These are phyloP conservation scores for Ecdyonurus torrentis DNA, from an alignment of 2,888 invertebrate species.

Conservation along the genomic window DNA sequence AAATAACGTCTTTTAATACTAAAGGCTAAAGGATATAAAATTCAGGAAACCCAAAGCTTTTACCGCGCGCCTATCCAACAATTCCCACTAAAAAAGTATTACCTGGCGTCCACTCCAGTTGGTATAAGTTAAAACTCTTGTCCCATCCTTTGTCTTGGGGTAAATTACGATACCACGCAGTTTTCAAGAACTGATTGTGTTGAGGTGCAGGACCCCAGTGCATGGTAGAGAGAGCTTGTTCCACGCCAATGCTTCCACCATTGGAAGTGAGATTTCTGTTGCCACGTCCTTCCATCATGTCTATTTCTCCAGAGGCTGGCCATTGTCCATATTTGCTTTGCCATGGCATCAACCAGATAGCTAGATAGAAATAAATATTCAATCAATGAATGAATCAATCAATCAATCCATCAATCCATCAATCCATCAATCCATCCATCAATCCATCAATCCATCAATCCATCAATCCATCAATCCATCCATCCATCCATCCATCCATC, in stretches of 20 bases:
- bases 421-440: too few relatives aligned
- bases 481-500: too few relatives aligned
- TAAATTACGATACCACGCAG: conserved; percentile 27
- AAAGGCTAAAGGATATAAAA: too few relatives aligned
- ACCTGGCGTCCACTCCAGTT: conserved; percentile 51
- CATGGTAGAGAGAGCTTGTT: conserved; percentile 40
- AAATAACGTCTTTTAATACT: too few relatives aligned
- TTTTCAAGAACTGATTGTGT: conserved; percentile 33
- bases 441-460: too few relatives aligned
- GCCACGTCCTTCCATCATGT: conserved; percentile 47
- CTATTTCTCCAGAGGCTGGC: conserved; percentile 58
- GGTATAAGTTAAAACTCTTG: conserved; percentile 42
- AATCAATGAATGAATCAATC: too few relatives aligned
- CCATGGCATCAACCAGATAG: conserved; percentile 52
- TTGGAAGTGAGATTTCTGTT: conserved; percentile 28
- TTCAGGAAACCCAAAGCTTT: too few relatives aligned
- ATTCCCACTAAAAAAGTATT: too few relatives aligned
- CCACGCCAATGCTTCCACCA: conserved; percentile 34
- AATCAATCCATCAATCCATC: too few relatives aligned
- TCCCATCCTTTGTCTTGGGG: conserved; percentile 23
- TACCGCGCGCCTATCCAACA: too few relatives aligned
- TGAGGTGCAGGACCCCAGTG: conserved; percentile 46
- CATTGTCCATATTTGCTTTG: conserved; percentile 44
- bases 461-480: too few relatives aligned
- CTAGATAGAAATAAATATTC: too few relatives aligned